These are phyloP conservation scores for Turritopsis rubra DNA, from an alignment of 30 jellyfish, hydroid and myxozoan genomes.

Conservation along the genomic window DNA sequence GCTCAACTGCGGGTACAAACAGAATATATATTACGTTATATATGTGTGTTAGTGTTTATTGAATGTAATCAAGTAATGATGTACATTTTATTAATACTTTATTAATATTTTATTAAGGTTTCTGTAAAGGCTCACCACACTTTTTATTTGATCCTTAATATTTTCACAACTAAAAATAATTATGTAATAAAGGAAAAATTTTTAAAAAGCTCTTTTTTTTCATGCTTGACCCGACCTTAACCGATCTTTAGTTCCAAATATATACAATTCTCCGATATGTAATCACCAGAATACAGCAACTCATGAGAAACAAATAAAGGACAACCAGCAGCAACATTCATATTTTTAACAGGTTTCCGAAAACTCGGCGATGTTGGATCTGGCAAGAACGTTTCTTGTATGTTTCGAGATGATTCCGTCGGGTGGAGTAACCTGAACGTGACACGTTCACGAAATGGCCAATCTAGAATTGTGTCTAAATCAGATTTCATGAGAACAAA, in stretches of 20 bases:
- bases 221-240: too few relatives aligned
- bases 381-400: slow-evolving; percentile 56
- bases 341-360: slow-evolving; percentile 71
- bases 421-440: slow-evolving; percentile 56
- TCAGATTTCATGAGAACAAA: slow-evolving; percentile 85
- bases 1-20: too few relatives aligned
- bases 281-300: slow-evolving; percentile 27
- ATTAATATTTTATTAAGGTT: too few relatives aligned
- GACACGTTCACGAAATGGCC: slow-evolving; percentile 85
- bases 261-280: slow-evolving; percentile 43
- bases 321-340: slow-evolving; percentile 91
- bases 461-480: slow-evolving; percentile 59
- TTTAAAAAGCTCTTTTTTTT: too few relatives aligned
- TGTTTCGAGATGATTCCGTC: slow-evolving; percentile 30
- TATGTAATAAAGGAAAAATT: too few relatives aligned
- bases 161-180: too few relatives aligned
- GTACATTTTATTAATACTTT: too few relatives aligned
- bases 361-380: slow-evolving; percentile 84
- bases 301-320: slow-evolving; percentile 60
- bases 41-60: too few relatives aligned
- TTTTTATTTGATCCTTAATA: too few relatives aligned
- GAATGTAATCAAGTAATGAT: too few relatives aligned
- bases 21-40: too few relatives aligned
- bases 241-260: slow-evolving; percentile 33
- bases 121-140: too few relatives aligned